phyloP scores from a whole-genome alignment of 2,113 vertebrate genomes.

The Chaetops frenatus region DNA sequence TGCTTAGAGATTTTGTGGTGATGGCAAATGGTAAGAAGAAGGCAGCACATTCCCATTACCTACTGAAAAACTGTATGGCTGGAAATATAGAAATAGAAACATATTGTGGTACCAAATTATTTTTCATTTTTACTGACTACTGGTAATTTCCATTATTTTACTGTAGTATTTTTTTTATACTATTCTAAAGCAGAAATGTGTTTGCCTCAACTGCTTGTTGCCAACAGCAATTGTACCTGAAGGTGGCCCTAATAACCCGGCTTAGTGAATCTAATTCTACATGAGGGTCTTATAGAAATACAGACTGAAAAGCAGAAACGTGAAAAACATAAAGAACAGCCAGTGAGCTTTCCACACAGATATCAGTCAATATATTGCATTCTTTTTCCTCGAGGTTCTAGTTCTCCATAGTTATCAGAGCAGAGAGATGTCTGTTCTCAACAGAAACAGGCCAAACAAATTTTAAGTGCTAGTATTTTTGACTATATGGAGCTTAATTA shows the following conservation, averaged over 20 bases:
- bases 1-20: background rate
- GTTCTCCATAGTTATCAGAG: background rate
- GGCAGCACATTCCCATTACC: background rate
- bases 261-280: background rate
- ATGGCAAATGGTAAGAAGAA: background rate
- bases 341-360: background rate
- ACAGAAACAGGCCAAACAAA: background rate
- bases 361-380: background rate
- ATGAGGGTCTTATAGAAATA: background rate
- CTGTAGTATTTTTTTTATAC: background rate
- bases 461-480: background rate
- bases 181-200: background rate
- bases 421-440: background rate
- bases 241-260: background rate
- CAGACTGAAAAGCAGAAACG: background rate
- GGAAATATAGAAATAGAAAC: background rate
- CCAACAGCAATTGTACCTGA: background rate
- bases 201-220: background rate
- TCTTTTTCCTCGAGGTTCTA: background rate
- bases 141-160: background rate
- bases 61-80: background rate
- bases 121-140: background rate
- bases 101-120: background rate
- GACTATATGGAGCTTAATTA: background rate
- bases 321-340: background rate